These are phyloP conservation scores for Leptinotarsa peninsularis DNA, from an alignment of 2,888 invertebrate species.

Conservation along the genomic window DNA sequence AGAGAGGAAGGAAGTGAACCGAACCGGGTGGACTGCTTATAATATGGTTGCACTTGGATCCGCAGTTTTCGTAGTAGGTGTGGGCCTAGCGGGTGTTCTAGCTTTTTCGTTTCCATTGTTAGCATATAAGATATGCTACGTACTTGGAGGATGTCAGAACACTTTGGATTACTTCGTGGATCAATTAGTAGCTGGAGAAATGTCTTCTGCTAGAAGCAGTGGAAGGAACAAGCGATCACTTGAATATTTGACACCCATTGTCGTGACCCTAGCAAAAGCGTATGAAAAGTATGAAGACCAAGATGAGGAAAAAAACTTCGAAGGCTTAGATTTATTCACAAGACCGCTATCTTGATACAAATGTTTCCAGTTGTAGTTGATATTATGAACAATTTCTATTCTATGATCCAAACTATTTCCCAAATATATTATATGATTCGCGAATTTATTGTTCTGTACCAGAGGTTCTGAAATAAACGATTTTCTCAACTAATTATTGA, in stretches of 20 bases:
- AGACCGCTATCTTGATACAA: constrained; percentile 57
- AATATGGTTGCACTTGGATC: constrained; percentile 46
- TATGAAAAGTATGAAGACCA: constrained; percentile 60
- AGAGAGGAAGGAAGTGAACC: constrained; percentile 24
- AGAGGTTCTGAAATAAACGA: constrained; percentile 29
- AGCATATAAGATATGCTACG: constrained; percentile 60
- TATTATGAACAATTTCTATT: constrained; percentile 55
- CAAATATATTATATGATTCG: constrained; percentile 41
- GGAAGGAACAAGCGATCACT: constrained; percentile 53
- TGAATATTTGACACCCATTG: constrained; percentile 60
- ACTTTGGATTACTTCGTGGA: constrained; percentile 58
- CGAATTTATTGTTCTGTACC: constrained; percentile 39
- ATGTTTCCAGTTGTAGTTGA: constrained; percentile 57
- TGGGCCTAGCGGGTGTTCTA: constrained; percentile 52
- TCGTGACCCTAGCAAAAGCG: constrained; percentile 59
- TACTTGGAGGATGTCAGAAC: constrained; percentile 59
- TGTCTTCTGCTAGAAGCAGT: constrained; percentile 32
- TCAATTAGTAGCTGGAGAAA: constrained; percentile 47
- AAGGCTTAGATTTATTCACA: constrained; percentile 56
- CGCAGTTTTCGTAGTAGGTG: constrained; percentile 54
- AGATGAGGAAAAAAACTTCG: constrained; percentile 60
- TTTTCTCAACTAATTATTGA: background rate
- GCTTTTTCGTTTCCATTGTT: constrained; percentile 57
- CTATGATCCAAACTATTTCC: constrained; percentile 51
- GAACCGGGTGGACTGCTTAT: constrained; percentile 28